These are phyloP conservation scores for Trichacis sp. DNA, from an alignment of 2,888 invertebrate species.

Conservation along the genomic window DNA sequence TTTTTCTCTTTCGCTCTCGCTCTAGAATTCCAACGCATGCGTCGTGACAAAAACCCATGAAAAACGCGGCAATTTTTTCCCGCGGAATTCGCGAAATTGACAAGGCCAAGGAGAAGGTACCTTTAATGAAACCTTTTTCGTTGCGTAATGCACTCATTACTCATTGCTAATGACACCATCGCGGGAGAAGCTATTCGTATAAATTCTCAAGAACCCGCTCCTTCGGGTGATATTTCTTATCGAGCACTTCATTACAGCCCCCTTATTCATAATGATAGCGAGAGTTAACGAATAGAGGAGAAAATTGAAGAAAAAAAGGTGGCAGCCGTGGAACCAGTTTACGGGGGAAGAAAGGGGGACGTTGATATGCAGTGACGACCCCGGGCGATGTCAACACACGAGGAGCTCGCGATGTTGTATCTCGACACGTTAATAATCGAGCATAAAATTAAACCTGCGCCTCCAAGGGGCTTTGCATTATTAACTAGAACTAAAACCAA, in stretches of 20 bases:
- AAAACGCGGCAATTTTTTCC: too few relatives aligned
- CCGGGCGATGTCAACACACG: constrained; percentile 30
- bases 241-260: constrained; percentile 26
- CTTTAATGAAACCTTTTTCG: background rate
- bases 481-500: constrained; percentile 21
- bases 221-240: constrained; percentile 25
- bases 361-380: constrained; percentile 33
- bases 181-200: constrained; percentile 25
- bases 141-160: background rate
- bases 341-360: constrained; percentile 27
- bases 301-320: constrained; percentile 14
- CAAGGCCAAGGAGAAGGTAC: too few relatives aligned
- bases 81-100: too few relatives aligned
- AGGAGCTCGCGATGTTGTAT: constrained; percentile 31
- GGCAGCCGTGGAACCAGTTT: constrained; percentile 31
- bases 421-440: constrained; percentile 42
- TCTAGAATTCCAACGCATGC: background rate
- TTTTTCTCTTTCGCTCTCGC: background rate
- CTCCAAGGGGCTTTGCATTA: constrained; percentile 36
- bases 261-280: constrained; percentile 22
- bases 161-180: constrained; percentile 1
- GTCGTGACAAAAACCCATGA: background rate
- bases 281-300: constrained; percentile 13
- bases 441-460: constrained; percentile 40
- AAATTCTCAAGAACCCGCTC: constrained; percentile 16